Conservation (phyloP, 2,113 vertebrate genomes). For the Cyanoramphus novaezelandiae region DNA sequence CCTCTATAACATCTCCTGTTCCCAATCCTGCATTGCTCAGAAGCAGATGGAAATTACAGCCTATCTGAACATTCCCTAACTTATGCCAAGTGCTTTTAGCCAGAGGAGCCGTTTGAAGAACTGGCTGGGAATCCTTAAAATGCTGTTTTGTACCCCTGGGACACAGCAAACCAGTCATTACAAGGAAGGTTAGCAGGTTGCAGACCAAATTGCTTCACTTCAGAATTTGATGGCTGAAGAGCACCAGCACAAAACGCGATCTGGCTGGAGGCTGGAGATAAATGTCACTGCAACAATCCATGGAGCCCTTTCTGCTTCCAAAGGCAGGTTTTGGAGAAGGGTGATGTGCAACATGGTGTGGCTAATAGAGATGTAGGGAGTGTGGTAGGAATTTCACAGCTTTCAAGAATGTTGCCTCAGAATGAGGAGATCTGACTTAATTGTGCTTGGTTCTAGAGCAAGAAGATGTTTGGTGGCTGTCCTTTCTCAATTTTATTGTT, state of each 20-base stretch:
- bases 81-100: neutral
- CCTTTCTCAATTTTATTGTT: neutral
- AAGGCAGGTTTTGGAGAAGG: neutral
- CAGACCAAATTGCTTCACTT: neutral
- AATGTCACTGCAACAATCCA: fast-evolving
- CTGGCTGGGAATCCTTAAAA: neutral
- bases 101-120: neutral
- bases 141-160: neutral
- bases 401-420: neutral
- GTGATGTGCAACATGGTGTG: neutral
- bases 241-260: neutral
- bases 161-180: neutral
- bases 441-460: neutral
- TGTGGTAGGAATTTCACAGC: neutral
- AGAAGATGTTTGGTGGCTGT: neutral
- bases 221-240: neutral
- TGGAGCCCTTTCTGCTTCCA: neutral
- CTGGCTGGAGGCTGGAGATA: neutral
- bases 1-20: neutral
- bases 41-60: neutral
- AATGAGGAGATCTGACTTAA: neutral
- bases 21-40: neutral
- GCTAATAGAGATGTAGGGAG: neutral
- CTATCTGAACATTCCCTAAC: neutral
- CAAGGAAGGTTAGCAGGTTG: fast-evolving